Percentiles rank a stretch among this genome's conserved stretches.
Evolutionary conservation across 2,113 vertebrate species (phyloP).

Genomic region (Phalacrocorax aristotelis): DNA sequence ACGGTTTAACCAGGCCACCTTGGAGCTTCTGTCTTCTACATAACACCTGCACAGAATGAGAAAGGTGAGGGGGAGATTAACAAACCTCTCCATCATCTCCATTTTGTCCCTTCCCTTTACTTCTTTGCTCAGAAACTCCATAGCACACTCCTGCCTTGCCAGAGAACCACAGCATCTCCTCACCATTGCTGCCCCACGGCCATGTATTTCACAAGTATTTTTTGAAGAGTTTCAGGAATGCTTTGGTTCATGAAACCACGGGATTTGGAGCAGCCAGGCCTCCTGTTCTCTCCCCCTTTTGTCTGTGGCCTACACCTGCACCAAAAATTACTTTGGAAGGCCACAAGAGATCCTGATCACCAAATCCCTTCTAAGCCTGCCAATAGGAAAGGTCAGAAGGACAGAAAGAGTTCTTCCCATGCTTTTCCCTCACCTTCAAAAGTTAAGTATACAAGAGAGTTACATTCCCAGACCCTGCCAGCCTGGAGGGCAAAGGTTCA

Average conservation of each 20-base stretch:
- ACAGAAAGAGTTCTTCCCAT: neutral
- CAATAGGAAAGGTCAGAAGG: neutral
- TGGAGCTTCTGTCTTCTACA: slow-evolving; percentile 97
- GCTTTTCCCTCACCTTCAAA: neutral
- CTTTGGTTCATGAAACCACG: neutral
- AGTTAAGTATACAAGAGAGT: neutral
- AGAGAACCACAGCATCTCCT: neutral
- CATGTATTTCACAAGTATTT: neutral
- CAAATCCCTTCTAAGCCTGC: neutral
- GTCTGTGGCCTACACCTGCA: neutral
- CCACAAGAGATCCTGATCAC: neutral
- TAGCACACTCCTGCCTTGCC: neutral
- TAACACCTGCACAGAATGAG: slow-evolving; percentile 83
- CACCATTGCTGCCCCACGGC: neutral
- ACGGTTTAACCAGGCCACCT: slow-evolving; percentile 99
- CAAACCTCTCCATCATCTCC: neutral
- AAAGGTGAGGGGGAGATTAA: neutral
- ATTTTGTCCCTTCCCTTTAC: neutral
- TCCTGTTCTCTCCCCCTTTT: neutral
- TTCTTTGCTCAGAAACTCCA: neutral
- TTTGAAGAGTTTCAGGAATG: neutral
- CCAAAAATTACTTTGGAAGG: neutral
- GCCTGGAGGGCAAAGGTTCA: neutral
- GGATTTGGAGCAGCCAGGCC: neutral
- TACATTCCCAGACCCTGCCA: neutral